phyloP scores from a whole-genome alignment of 2,888 invertebrate species.

The Antheraea yamamai region DNA sequence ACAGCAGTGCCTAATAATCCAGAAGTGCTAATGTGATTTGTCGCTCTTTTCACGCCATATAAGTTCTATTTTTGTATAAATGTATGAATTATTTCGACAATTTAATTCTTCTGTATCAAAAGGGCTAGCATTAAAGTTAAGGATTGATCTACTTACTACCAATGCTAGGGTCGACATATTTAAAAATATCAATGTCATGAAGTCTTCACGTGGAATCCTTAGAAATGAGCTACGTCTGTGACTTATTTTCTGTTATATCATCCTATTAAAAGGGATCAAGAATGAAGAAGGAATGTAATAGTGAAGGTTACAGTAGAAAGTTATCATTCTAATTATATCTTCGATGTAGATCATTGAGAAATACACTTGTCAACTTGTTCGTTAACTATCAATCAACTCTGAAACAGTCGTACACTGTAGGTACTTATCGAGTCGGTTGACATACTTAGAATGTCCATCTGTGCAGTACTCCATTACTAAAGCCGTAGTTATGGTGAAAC shows the following conservation, averaged over 20 bases:
- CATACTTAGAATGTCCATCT: constrained; percentile 20
- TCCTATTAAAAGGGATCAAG: not conserved
- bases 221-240: not conserved
- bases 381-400: constrained; percentile 1
- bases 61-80: not conserved
- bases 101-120: not conserved
- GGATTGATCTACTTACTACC: not conserved
- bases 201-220: not conserved
- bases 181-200: not conserved
- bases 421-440: constrained; percentile 12
- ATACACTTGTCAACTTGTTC: constrained; percentile 1
- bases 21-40: not conserved
- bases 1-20: not conserved
- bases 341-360: not conserved
- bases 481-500: constrained; percentile 1
- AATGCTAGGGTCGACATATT: not conserved
- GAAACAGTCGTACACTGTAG: not conserved
- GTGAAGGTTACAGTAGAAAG: not conserved
- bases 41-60: not conserved
- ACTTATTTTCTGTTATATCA: not conserved
- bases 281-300: not conserved
- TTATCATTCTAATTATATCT: not conserved
- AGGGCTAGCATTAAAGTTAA: not conserved
- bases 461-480: constrained; percentile 17
- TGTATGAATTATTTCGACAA: not conserved